Conservation (phyloP, 2,113 vertebrate genomes). For the Notarius quadriscutis region DNA sequence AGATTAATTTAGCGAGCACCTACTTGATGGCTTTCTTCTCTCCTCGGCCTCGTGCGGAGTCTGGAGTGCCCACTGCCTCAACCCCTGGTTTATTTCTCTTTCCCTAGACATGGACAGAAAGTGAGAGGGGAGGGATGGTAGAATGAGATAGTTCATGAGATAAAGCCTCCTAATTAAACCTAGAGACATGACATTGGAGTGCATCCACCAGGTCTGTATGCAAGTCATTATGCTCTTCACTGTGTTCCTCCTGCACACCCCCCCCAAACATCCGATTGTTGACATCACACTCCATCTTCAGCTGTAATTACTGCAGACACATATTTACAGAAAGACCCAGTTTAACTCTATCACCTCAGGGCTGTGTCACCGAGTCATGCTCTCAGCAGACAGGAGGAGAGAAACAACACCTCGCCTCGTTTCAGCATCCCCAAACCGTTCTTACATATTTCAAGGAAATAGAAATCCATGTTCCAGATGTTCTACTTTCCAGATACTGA, state of each 20-base stretch:
- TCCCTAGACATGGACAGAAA: slow-evolving; percentile 73
- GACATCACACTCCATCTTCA: slow-evolving; percentile 41
- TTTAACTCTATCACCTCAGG: slow-evolving; percentile 41
- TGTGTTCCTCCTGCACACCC: slow-evolving; percentile 11
- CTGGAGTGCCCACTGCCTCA: slow-evolving; percentile 90
- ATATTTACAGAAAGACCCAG: slow-evolving; percentile 50
- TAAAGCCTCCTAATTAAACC: slow-evolving; percentile 34
- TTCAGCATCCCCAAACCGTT: too few relatives aligned
- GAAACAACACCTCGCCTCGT: neutral
- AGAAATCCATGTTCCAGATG: neutral
- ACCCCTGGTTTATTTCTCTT: slow-evolving; percentile 94
- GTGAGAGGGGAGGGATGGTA: neutral
- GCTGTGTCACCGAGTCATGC: neutral
- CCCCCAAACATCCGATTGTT: slow-evolving; percentile 27
- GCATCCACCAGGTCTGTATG: slow-evolving; percentile 25
- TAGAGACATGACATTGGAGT: slow-evolving; percentile 20
- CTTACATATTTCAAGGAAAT: neutral
- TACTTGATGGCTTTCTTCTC: slow-evolving; percentile 99
- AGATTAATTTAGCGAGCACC: slow-evolving; percentile 70
- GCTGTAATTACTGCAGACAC: slow-evolving; percentile 41
- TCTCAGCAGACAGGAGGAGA: neutral
- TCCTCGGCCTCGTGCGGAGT: slow-evolving; percentile 88
- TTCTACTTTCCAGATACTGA: neutral
- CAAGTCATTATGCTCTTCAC: slow-evolving; percentile 21
- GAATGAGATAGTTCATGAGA: neutral